Evolutionary conservation across 1,140 invertebrate species (phyloP), one percentile per base, ranked within the genome.

Genomic region (Magallana ariakensis): DNA sequence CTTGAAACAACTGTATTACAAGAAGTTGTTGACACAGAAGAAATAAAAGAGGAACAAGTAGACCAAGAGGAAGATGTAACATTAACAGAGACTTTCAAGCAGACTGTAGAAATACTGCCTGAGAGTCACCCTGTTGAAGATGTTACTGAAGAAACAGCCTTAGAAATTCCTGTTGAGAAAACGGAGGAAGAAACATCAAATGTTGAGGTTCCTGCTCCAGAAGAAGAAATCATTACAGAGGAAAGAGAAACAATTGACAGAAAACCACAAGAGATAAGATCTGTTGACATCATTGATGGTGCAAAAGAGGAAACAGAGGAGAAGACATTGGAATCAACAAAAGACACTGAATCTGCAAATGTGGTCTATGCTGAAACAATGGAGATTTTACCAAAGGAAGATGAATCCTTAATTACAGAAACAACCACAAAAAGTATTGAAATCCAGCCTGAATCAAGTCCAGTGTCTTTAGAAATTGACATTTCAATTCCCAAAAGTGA

Each of bases 401-500:
- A 83, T 70, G 57, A 10, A 22, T 57, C 83, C 46, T 55, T 57
- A 16, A 53, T 46, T 10, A 87, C 22, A 33, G 83, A 87, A 58
- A 11, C 4, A 16, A 56, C 19, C 8, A 7, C 46, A 82, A 82
- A 82, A 26, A 26, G 19, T 8, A 96, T 96, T 3, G 96, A 97
- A 0, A 97, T 98, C 0, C 96, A 96, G n/a, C 95, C 97, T 57
- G 98, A 97, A 97, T 97, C 97, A 22, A 96, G 96, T 66, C 95
- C 87, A 33, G 84, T 83, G 62, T 15, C 82, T 19, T 57, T 81
- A 0, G 15, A 46, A 16, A 80, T 66, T 26, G 84, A 90, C 19
- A 58, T 87, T 46, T n/a, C 81, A 9, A 54, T 55, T 9, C 56
- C 83, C 16, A 46, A 60, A 53, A 60, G 82, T 70, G 16, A 84